phyloP scores from a whole-genome alignment of 2,888 invertebrate genomes.

The Odontothrips loti region DNA sequence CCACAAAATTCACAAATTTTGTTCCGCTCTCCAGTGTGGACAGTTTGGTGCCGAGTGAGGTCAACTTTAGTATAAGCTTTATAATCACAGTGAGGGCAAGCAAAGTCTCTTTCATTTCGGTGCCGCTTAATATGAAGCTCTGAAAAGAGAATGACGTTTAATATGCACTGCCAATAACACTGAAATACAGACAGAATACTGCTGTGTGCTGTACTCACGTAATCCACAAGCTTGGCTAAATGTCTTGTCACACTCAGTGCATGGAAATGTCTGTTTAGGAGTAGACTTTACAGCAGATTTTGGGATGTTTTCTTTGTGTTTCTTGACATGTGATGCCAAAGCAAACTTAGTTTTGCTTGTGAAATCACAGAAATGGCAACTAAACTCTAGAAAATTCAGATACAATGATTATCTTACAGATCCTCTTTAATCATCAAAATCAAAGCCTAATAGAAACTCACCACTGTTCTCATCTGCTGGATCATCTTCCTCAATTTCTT shows the following conservation, averaged over 20 bases:
- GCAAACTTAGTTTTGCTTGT: constrained; percentile 26
- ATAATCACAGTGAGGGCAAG: constrained; percentile 36
- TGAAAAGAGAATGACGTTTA: background rate
- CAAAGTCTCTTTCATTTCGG: constrained; percentile 35
- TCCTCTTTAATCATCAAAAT: too few species aligned
- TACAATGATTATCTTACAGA: background rate
- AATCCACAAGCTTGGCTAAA: constrained; percentile 36
- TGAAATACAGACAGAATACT: background rate
- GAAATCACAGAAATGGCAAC: constrained; percentile 30
- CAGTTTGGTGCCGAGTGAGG: constrained; percentile 35
- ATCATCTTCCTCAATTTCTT: background rate
- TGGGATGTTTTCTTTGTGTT: constrained; percentile 33
- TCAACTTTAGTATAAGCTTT: constrained; percentile 36
- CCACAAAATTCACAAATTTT: constrained; percentile 37
- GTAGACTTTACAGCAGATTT: constrained; percentile 12
- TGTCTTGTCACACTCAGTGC: constrained; percentile 36
- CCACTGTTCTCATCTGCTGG: background rate
- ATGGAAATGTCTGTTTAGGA: constrained; percentile 19
- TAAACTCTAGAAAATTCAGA: background rate
- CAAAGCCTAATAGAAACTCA: background rate
- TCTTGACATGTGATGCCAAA: constrained; percentile 31
- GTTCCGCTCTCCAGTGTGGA: constrained; percentile 36
- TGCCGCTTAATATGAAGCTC: constrained; percentile 37
- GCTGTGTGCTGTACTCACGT: constrained; percentile 32
- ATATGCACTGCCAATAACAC: background rate